Evolutionary conservation across 2,888 invertebrate genomes (phyloP), one percentile per base, ranked within the genome.

Genomic region (Xylota segnis): DNA sequence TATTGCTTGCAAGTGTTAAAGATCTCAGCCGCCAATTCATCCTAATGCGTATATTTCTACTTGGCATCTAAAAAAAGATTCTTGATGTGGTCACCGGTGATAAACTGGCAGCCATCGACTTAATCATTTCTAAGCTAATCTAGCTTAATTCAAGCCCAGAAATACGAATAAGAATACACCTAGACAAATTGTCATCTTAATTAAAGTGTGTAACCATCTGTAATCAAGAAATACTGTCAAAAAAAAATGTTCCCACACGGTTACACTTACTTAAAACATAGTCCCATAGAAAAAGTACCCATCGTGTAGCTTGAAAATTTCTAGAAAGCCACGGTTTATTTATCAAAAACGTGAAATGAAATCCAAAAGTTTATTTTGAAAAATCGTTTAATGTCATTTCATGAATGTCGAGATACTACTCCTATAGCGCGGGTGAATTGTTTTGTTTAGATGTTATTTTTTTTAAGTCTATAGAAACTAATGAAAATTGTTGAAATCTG

Each of bases 361-460:
- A 32, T 66, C n/a, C 29, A 66, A 37, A 45, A 29, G 47, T 68
- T 23, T 70, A 32, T 58, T 61, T 52, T 45, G 59, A n/a, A 45
- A 59, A 78, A 52, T 27, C 23, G 10, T 65, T 58, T 54, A 45
- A 70, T 79, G 84, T 71, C 81, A 81, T 56, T 65, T 66, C 29
- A 37, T 86, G 76, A 81, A 86, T 86, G 84, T 86, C 76, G 59
- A 82, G 54, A 76, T 54, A 61, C 61, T 40, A 56, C 27, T 50
- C 59, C 14, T 56, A 59, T 50, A 23, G 23, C 47, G 29, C 40
- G 59, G 86, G 86, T 86, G 52, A 56, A 52, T 27, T 54, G n/a
- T 16, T 10, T 59, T 79, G 4, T 23, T 2, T 45, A n/a, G n/a
- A n/a, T n/a, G 14, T 6, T 7, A 29, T 5, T 4, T 29, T 9